These are phyloP conservation scores for Drosophila kuntzei DNA, from an alignment of 2,888 invertebrate species.

Conservation along the genomic window DNA sequence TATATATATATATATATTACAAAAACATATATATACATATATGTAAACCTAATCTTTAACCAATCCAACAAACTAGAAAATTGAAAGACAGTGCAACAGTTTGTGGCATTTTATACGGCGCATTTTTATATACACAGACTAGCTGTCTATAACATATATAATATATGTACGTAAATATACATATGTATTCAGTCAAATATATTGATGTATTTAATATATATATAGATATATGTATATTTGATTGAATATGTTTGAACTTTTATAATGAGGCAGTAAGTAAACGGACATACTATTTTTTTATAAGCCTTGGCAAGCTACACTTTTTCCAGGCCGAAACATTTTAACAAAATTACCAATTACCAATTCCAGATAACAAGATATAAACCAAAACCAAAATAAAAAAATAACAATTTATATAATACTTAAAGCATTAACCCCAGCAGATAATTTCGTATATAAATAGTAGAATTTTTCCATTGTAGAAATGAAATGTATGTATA, in stretches of 20 bases:
- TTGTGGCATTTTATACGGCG: conserved; percentile 76
- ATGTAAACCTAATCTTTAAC: conserved; percentile 55
- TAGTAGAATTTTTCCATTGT: conserved; percentile 76
- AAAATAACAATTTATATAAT: neutral
- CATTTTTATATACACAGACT: conserved; percentile 77
- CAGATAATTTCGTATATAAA: conserved; percentile 60
- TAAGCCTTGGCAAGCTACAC: conserved; percentile 72
- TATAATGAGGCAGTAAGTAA: conserved; percentile 79
- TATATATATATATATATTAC: conserved; percentile 41
- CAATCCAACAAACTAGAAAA: conserved; percentile 54
- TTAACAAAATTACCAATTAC: conserved; percentile 72
- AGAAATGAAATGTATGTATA: conserved; percentile 72
- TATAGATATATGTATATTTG: conserved; percentile 34
- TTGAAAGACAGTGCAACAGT: conserved; percentile 54
- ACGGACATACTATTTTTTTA: conserved; percentile 76
- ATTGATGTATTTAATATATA: conserved; percentile 31
- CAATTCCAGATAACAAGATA: conserved; percentile 40
- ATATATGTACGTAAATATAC: conserved; percentile 45
- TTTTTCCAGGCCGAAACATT: conserved; percentile 73
- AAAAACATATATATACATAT: conserved; percentile 31
- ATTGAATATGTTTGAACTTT: conserved; percentile 59
- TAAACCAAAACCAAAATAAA: conserved; percentile 33
- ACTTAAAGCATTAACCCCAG: conserved; percentile 32
- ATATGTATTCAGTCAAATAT: conserved; percentile 37
- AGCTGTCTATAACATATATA: conserved; percentile 69